phyloP scores from a whole-genome alignment of 2,888 invertebrate genomes.

The Pheosia gnoma region DNA sequence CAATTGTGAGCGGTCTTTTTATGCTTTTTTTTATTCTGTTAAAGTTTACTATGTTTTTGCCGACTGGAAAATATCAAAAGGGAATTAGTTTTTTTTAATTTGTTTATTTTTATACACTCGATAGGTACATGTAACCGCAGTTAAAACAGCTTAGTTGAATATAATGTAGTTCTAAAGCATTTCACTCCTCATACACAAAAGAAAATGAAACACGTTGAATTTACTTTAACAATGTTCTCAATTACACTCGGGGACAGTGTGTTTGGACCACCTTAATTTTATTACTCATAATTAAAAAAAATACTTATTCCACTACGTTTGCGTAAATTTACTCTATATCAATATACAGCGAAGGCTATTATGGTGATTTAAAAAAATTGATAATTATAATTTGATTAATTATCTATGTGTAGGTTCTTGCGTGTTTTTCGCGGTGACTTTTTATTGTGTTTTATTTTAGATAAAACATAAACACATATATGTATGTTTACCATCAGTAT shows the following conservation, averaged over 20 bases:
- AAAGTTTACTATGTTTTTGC: not conserved
- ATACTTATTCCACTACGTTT: not conserved
- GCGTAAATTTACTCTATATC: too few relatives aligned
- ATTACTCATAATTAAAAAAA: not conserved
- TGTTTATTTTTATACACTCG: too few relatives aligned
- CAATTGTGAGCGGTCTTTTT: slow-evolving; percentile 18
- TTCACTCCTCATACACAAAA: not conserved
- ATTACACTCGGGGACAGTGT: not conserved
- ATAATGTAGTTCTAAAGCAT: not conserved
- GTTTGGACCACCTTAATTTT: not conserved
- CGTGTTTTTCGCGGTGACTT: too few relatives aligned
- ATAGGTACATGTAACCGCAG: not conserved
- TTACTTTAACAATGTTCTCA: not conserved
- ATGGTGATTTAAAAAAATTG: too few relatives aligned
- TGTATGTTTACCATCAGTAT: too few relatives aligned
- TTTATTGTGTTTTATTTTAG: too few relatives aligned
- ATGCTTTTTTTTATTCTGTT: not conserved
- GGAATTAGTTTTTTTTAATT: too few relatives aligned
- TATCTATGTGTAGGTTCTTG: too few relatives aligned
- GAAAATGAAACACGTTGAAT: not conserved
- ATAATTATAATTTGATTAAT: too few relatives aligned
- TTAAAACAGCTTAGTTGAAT: not conserved
- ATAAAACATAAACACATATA: too few relatives aligned
- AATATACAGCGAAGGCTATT: too few relatives aligned
- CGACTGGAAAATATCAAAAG: not conserved